A percentile compares a stretch with the other conserved stretches of the same genome.
Conservation (phyloP, 2,888 invertebrate genomes). For the Unio delphinus region DNA sequence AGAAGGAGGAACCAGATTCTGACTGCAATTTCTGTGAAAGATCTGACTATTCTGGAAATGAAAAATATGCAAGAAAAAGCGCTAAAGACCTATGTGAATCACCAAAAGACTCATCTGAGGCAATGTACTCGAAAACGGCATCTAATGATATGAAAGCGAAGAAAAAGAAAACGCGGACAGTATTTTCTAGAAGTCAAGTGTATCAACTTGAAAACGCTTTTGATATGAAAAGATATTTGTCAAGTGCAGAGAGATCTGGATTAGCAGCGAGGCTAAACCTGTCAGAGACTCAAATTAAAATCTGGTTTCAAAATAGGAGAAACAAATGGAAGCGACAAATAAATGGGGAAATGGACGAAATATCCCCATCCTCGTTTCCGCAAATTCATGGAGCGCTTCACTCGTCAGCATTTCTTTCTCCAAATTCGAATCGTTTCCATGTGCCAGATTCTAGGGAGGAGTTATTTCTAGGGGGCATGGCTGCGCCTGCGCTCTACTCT, state of each 20-base stretch:
- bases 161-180: conserved; percentile 35
- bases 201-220: conserved; percentile 36
- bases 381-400: conserved; percentile 12
- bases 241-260: conserved; percentile 28
- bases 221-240: conserved; percentile 33
- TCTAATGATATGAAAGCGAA: too few species aligned
- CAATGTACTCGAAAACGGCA: conserved; percentile 24
- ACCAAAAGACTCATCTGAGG: conserved; percentile 36
- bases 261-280: conserved; percentile 25
- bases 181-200: conserved; percentile 34
- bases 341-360: conserved; percentile 37
- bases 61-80: too few species aligned
- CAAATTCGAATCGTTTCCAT: conserved; percentile 15
- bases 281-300: conserved; percentile 38
- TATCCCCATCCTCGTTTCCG: conserved; percentile 25
- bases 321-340: conserved; percentile 46
- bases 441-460: conserved; percentile 21
- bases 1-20: neutral
- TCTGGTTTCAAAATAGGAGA: conserved; percentile 43
- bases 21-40: neutral
- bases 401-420: conserved; percentile 11
- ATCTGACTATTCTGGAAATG: too few species aligned
- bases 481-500: conserved; percentile 24
- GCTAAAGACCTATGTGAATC: conserved; percentile 15
- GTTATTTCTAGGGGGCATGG: conserved; percentile 14